A percentile compares a stretch with the other conserved stretches of the same genome.
Evolutionary conservation across 2,113 vertebrate species (phyloP).

Genomic region (Muntiacus reevesi): DNA sequence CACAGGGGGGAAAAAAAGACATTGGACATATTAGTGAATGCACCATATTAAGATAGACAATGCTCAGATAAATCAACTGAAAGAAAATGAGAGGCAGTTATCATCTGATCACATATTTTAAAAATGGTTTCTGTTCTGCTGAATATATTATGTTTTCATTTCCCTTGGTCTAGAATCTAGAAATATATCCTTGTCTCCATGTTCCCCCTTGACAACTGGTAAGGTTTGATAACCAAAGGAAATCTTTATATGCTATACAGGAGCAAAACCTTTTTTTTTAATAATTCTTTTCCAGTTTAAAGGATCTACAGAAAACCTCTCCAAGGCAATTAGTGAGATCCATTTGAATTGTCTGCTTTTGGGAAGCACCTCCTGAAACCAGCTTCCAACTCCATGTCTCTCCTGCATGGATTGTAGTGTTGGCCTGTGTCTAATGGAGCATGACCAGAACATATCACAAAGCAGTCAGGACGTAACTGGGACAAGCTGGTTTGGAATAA

Average conservation of each 20-base stretch:
- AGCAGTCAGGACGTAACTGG: not conserved
- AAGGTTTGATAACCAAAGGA: not conserved
- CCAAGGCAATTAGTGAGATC: not conserved
- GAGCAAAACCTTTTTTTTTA: not conserved
- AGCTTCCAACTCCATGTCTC: not conserved
- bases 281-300: not conserved
- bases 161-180: not conserved
- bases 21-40: not conserved
- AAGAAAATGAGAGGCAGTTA: not conserved
- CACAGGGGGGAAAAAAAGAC: not conserved
- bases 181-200: not conserved
- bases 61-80: not conserved
- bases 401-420: not conserved
- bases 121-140: not conserved
- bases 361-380: not conserved
- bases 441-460: constrained; percentile 1
- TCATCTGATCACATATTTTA: not conserved
- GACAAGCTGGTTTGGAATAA: constrained; percentile 33
- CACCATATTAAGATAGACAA: not conserved
- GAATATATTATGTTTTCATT: not conserved
- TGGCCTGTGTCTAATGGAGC: constrained; percentile 35
- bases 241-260: not conserved
- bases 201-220: not conserved
- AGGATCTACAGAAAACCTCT: not conserved
- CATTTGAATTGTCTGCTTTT: not conserved